Conservation (phyloP, 2,113 vertebrate species). For the Entelurus aequoreus region DNA sequence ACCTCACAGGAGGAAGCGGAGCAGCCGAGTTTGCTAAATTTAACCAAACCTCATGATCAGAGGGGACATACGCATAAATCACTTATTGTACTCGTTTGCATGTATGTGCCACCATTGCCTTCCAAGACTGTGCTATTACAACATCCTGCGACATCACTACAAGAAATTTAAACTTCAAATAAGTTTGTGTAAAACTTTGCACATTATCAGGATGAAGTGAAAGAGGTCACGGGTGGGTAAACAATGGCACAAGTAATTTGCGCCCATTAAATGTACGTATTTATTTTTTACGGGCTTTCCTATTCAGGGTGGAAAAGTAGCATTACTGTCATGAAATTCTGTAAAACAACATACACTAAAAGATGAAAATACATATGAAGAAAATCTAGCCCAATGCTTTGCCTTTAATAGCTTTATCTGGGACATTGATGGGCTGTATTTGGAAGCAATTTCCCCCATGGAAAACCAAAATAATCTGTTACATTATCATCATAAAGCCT, state of each 20-base stretch:
- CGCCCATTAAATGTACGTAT: not conserved
- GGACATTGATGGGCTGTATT: too few species aligned
- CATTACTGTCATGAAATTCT: too few species aligned
- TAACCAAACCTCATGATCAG: slow-evolving; percentile 10
- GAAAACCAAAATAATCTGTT: too few species aligned
- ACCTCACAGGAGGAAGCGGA: slow-evolving; percentile 40
- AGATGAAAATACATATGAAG: too few species aligned
- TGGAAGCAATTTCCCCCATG: too few species aligned
- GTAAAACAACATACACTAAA: too few species aligned
- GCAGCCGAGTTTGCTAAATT: slow-evolving; percentile 26
- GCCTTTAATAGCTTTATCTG: too few species aligned
- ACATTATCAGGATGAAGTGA: not conserved
- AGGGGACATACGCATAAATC: not conserved
- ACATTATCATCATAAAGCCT: too few species aligned
- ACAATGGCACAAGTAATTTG: not conserved
- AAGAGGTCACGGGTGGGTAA: not conserved
- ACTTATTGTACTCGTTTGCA: not conserved
- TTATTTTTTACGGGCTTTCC: too few species aligned
- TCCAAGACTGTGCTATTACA: not conserved
- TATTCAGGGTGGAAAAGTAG: too few species aligned
- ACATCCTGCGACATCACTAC: not conserved
- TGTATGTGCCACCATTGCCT: not conserved
- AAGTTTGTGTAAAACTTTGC: not conserved
- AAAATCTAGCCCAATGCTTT: too few species aligned
- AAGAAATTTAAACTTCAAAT: not conserved